These are phyloP conservation scores for Trachelus iudaicus DNA, from an alignment of 2,888 invertebrate species.

Conservation along the genomic window DNA sequence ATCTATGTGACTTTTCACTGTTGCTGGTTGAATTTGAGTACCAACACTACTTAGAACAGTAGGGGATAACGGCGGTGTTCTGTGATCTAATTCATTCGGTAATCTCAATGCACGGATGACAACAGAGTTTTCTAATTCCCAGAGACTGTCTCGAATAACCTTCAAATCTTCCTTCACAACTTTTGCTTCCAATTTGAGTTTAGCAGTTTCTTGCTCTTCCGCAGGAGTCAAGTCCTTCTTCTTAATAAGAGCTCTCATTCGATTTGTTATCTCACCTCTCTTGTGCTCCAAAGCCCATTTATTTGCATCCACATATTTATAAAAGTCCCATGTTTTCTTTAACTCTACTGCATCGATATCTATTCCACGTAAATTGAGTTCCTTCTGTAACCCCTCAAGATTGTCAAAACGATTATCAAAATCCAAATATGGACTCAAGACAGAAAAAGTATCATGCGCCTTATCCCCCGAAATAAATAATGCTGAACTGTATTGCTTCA, in stretches of 20 bases:
- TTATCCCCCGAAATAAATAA: conserved; percentile 77
- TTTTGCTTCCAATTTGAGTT: conserved; percentile 70
- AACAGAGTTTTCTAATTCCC: conserved; percentile 80
- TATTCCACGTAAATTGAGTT: conserved; percentile 70
- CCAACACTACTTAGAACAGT: conserved; percentile 39
- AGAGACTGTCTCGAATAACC: conserved; percentile 72
- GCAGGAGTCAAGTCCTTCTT: conserved; percentile 39
- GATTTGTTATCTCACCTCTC: conserved; percentile 66
- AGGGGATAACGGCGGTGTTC: conserved; percentile 68
- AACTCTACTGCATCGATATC: conserved; percentile 70
- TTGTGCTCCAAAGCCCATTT: conserved; percentile 69
- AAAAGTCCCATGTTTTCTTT: conserved; percentile 73
- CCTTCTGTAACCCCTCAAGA: conserved; percentile 67
- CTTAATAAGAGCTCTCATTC: conserved; percentile 67
- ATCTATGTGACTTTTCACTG: conserved; percentile 66
- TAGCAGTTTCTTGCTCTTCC: conserved; percentile 65
- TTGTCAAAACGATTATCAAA: conserved; percentile 70
- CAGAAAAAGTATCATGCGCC: conserved; percentile 75
- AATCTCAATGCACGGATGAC: conserved; percentile 73
- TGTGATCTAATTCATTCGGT: conserved; percentile 76
- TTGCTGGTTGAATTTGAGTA: conserved; percentile 14
- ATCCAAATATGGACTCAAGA: conserved; percentile 77
- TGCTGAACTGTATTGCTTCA: conserved; percentile 66
- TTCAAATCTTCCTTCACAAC: conserved; percentile 74
- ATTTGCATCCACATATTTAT: conserved; percentile 68